phyloP scores from a whole-genome alignment of 2,797 vertebrate genomes.

The Huso huso region DNA sequence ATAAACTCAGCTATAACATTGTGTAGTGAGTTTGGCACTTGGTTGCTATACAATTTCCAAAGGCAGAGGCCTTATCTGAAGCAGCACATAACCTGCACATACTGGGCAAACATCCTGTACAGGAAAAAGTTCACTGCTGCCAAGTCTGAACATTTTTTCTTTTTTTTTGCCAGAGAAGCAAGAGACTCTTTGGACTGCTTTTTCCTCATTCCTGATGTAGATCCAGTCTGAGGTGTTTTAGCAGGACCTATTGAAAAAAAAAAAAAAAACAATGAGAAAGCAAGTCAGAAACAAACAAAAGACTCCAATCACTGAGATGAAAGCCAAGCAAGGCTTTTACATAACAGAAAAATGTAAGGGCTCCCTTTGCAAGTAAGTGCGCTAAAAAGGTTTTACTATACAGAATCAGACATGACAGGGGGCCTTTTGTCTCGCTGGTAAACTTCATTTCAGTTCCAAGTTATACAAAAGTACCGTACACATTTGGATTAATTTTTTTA shows the following conservation, averaged over 20 bases:
- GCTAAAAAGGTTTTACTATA: too few species aligned
- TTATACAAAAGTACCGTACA: too few species aligned
- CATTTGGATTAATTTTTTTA: too few species aligned
- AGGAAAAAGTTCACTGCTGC: slow-evolving; percentile 54
- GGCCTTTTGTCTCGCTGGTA: too few species aligned
- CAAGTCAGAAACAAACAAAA: slow-evolving; percentile 6
- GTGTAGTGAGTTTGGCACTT: slow-evolving; percentile 96
- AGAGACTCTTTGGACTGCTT: slow-evolving; percentile 63
- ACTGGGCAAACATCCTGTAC: slow-evolving; percentile 62
- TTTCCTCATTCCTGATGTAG: slow-evolving; percentile 59
- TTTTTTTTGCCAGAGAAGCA: slow-evolving; percentile 41
- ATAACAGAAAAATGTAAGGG: background rate
- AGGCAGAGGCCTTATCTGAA: slow-evolving; percentile 60
- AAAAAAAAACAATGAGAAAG: slow-evolving; percentile 30
- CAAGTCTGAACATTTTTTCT: slow-evolving; percentile 40
- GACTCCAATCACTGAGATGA: slow-evolving; percentile 3
- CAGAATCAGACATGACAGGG: too few species aligned
- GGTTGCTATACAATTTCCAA: slow-evolving; percentile 66
- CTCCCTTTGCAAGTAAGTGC: background rate
- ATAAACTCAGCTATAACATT: slow-evolving; percentile 65
- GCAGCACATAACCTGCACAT: slow-evolving; percentile 60
- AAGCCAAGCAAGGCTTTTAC: background rate
- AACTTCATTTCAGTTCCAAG: too few species aligned
- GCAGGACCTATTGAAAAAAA: slow-evolving; percentile 43
- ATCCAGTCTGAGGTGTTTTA: slow-evolving; percentile 54